Evolutionary conservation across 2,888 invertebrate species (phyloP), one percentile per base, ranked within the genome.

Genomic region (Blastobasis adustella): DNA sequence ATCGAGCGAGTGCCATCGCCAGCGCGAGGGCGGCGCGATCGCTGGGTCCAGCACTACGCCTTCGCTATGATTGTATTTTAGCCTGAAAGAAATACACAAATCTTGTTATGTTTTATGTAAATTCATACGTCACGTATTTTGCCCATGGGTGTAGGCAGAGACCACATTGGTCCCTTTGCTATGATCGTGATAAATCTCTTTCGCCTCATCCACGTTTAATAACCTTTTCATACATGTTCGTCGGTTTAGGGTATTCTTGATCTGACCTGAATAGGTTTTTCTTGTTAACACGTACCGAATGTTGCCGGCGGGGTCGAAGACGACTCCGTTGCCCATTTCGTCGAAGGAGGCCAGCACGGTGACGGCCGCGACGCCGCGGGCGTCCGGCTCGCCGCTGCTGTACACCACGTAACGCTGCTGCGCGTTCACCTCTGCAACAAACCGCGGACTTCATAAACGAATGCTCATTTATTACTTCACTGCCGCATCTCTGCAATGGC

Each of bases 41-140:
- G 59, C 62, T 47, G 76, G 73, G 54, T 88, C 87, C 6, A 87
- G 65, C 1, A 87, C 63, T 7, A 85, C 76, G n/a, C 88, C 88
- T 71, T 88, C 88, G 0, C 84, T 83, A 64, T 88, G 88, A 56
- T 87, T 88, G 57, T 86, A 88, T 67, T 87, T 88, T 5, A 87
- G 62, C 50, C 88, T 88, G 56, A 38, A 61, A 65, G 23, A 23
- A 23, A 23, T 23, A 23, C 23, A 23, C 23, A 1, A 23, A 23
- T 23, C 23, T 23, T 23, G 23, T 23, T 23, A 23, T 2, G 23
- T 23, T 23, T 23, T 23, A 23, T 23, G 23, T 23, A 23, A 23
- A 23, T 23, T 2, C 23, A 23, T 23, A 23, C 23, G 23, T 23
- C 3, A 3, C 23, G 23, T 23, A 1, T 23, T 23, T 23, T 23